Evolutionary conservation across 1,140 invertebrate genomes (phyloP), one percentile per base, ranked within the genome.

Genomic region (Formica exsecta): DNA sequence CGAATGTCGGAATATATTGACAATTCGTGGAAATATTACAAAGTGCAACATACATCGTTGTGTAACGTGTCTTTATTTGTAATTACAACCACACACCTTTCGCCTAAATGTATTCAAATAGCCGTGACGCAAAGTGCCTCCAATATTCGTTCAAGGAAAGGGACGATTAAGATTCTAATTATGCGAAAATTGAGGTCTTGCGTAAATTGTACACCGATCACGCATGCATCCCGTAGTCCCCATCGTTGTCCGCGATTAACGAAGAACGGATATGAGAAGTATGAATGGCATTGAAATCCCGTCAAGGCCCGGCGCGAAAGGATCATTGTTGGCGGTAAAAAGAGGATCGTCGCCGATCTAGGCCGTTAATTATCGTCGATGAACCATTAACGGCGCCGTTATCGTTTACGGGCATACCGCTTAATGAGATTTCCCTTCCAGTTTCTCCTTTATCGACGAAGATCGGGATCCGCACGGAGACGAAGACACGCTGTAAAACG

Each of bases 341-440:
- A 89, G 57, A 51, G 51, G 51, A 68, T 61, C 57, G 38, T 48
- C 73, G 44, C 25, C 32, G 64, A 70, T 62, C 66, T 83, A 25
- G 44, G 79, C 79, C 73, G 89, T 90, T 90, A 90, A 91, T 91
- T 91, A 90, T 85, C 77, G 22, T 71, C 51, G 73, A 91, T 86
- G 89, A 85, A 62, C 74, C 85, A 91, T 91, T 87, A 91, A 91
- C 76, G 79, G 61, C 59, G 75, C 66, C 62, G 89, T 91, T 91
- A 90, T 89, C 89, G 85, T 90, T 89, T 54, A 54, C 74, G 85
- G 77, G 86, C 85, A 89, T 88, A 87, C 48, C 62, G 74, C 71
- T 91, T 91, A 87, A 91, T 86, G 89, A 91, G 90, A 86, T 91
- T 91, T 91, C 76, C 89, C 76, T 83, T 80, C 81, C 79, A 88